Evolutionary conservation across 2,113 vertebrate species (phyloP), one percentile per base, ranked within the genome.

Genomic region (Anolis carolinensis): DNA sequence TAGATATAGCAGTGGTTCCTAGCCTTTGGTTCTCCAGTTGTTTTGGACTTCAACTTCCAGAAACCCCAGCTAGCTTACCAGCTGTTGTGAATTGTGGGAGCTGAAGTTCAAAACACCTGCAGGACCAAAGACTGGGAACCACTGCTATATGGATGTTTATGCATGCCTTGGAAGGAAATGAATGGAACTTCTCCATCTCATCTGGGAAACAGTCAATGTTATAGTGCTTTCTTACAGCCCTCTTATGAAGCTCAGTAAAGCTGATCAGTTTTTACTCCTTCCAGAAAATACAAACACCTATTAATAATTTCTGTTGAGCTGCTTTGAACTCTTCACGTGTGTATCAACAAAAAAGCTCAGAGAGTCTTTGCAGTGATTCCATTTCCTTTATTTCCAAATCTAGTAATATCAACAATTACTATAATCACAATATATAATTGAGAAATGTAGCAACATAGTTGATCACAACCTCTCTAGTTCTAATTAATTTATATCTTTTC

Each of bases 331-430:
- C 36, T 36, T 14, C 27, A 48, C n/a, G n/a, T 44, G 36, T 18
- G 36, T 20, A 74, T 44, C 52, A 83, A 13, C 52, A 75, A 18
- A 52, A 44, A 82, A 82, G 48, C n/a, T 21, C 23, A 39, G 3
- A 21, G 18, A 62, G 1, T 59, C 30, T 68, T 68, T 30, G 25
- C 9, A 36, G 21, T 62, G 8, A 59, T 27, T 30, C 55, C 59
- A 63, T 30, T n/a, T 25, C 50, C 14, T 71, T 86, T 86, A 76
- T 76, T 84, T 84, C 52, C 23, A 62, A 48, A 48, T 85, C 32
- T 36, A 80, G 34, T 32, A 86, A 79, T 8, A 39, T 20, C 62
- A 55, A 23, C 32, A 83, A 48, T 34, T 18, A 5, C 4, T 2
- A 8, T 39, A 50, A 9, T 62, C 23, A 11, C 20, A 50, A 80